Evolutionary conservation across 2,113 vertebrate species (phyloP).

Genomic region (Pyrgilauda ruficollis): DNA sequence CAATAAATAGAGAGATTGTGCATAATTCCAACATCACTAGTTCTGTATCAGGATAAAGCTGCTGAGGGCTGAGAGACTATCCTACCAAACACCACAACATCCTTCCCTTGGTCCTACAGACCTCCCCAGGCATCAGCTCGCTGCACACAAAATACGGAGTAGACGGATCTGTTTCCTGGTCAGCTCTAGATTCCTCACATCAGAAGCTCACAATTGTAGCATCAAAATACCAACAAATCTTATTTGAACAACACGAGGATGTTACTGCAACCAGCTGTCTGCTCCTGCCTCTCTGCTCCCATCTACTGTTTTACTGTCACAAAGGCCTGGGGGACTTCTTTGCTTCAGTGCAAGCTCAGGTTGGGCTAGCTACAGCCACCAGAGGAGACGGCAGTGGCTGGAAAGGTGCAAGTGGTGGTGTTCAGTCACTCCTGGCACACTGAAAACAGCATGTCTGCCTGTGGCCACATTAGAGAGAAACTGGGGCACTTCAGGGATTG

Average conservation of each 20-base stretch:
- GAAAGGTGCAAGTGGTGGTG: background rate
- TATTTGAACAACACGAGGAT: background rate
- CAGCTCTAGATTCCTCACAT: background rate
- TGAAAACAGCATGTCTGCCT: background rate
- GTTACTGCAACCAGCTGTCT: background rate
- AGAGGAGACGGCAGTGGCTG: background rate
- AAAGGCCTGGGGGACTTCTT: background rate
- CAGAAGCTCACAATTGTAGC: background rate
- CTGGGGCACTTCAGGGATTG: background rate
- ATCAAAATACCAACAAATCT: background rate
- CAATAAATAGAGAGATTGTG: background rate
- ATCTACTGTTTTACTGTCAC: background rate
- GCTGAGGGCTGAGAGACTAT: background rate
- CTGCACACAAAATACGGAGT: accelerated
- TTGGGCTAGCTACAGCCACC: background rate
- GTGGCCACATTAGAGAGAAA: background rate
- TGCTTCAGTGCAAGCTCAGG: background rate
- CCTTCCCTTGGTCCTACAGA: accelerated
- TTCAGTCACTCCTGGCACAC: background rate
- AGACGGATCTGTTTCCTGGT: accelerated
- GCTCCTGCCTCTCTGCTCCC: background rate
- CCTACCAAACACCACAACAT: background rate
- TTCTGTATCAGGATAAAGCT: background rate
- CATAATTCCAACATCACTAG: background rate
- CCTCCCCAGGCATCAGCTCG: background rate